Evolutionary conservation across 2,888 invertebrate species (phyloP), one percentile per base, ranked within the genome.

Genomic region (Pedicia rivosa): DNA sequence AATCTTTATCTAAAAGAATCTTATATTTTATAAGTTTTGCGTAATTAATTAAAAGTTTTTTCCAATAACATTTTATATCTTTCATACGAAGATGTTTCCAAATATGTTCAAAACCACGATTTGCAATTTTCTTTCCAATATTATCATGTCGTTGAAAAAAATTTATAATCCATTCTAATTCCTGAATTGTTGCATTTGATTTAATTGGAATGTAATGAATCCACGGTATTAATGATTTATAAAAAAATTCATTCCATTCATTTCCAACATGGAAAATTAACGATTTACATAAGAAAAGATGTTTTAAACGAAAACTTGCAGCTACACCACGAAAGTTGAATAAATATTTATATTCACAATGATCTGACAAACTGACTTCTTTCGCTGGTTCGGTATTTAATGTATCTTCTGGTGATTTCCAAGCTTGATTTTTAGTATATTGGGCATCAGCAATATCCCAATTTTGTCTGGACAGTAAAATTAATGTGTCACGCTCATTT

Each of bases 381-480:
- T 69, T 51, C 0, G 92, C 94, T 34, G 95, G 86, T 16, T 78
- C 69, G 10, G 71, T 74, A 51, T 81, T 68, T 8, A 95, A 65
- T 0, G 94, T 95, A 52, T 95, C 95, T 76, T 88, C 75, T 44
- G 82, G 78, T 5, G 92, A 92, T 62, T 87, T 94, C 94, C 94
- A 97, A 1, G 94, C 95, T 64, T 97, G 97, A 62, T 97, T 97
- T 62, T 92, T 95, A 0, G 95, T 97, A 55, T 94, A 97, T 45
- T 80, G 75, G 2, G 95, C 95, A 65, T 95, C 86, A 2, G 84
- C 79, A 14, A 95, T 60, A 3, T 81, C 66, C 2, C 87, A 79
- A 16, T 68, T 56, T 37, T 68, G 69, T 40, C 87, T 67, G 14
- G 86, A 81, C n/a, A 95, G 62, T 35, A 86, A 59, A 43, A 97